Percentiles rank a stretch among this genome's conserved stretches.
phyloP scores from a whole-genome alignment of 1,140 invertebrate genomes.

The Aphelinus atriplicis region DNA sequence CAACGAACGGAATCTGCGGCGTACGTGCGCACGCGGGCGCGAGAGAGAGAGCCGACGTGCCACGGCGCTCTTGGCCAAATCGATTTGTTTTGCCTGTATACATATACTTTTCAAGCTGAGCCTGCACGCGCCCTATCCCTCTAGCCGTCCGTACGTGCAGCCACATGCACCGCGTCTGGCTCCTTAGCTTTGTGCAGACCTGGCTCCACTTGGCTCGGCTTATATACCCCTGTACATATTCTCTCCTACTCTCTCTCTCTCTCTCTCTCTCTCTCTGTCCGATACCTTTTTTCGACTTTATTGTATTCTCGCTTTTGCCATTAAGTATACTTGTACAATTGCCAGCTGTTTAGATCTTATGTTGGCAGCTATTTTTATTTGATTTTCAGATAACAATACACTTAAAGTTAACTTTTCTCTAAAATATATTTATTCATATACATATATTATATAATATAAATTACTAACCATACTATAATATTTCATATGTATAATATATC shows the following conservation, averaged over 20 bases:
- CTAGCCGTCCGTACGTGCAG: neutral
- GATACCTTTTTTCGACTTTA: neutral
- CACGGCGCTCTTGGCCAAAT: conserved; percentile 33
- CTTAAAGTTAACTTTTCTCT: no score
- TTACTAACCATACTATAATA: no score
- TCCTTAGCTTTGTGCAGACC: neutral
- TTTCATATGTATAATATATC: no score
- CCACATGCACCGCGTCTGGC: neutral
- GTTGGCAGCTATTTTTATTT: no score
- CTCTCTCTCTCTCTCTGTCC: no score
- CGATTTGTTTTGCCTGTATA: conserved; percentile 47
- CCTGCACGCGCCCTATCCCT: neutral
- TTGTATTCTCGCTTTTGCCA: conserved; percentile 7
- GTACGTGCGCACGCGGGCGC: neutral
- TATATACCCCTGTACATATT: neutral
- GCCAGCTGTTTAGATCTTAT: no score
- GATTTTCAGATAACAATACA: no score
- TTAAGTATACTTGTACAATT: no score
- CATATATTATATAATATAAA: no score
- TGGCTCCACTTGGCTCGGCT: neutral
- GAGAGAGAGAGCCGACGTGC: neutral
- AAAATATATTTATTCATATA: no score
- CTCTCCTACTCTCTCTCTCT: no score
- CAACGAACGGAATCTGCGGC: conserved; percentile 9
- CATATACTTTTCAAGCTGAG: conserved; percentile 10